Percentiles rank a stretch among this genome's conserved stretches.
Evolutionary conservation across 2,113 vertebrate genomes (phyloP).

Genomic region (Pseudolaguvia tuberculata): DNA sequence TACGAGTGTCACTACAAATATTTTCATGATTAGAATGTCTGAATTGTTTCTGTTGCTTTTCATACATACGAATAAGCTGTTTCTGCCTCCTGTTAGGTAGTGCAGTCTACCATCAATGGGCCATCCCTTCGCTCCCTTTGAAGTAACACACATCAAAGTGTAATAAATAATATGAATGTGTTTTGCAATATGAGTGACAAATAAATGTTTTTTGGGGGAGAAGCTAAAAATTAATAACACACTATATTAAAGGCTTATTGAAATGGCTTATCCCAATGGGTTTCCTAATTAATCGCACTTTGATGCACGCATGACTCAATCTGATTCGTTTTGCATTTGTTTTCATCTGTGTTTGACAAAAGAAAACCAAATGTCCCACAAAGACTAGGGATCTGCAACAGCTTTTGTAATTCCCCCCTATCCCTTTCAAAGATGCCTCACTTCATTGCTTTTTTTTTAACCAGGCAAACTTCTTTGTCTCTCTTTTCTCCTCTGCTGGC

Average conservation of each 20-base stretch:
- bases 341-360: constrained; percentile 15
- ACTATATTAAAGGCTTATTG: constrained; percentile 4
- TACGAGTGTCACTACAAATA: constrained; percentile 13
- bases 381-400: constrained; percentile 23
- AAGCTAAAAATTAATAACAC: constrained; percentile 11
- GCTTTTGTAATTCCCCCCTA: constrained; percentile 21
- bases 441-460: constrained; percentile 30
- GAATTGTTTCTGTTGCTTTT: not conserved
- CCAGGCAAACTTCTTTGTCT: constrained; percentile 35
- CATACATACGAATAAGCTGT: not conserved
- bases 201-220: not conserved
- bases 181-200: constrained; percentile 2
- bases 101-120: not conserved
- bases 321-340: constrained; percentile 34
- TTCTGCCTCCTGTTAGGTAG: not conserved
- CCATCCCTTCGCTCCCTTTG: not conserved
- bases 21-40: constrained; percentile 6
- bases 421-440: constrained; percentile 30
- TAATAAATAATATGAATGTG: not conserved
- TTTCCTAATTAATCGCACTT: constrained; percentile 21
- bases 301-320: constrained; percentile 32
- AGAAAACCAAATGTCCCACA: constrained; percentile 26
- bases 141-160: not conserved
- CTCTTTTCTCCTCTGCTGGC: constrained; percentile 41
- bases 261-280: constrained; percentile 3